These are phyloP conservation scores for Tromatobia lineatoria DNA, from an alignment of 2,888 invertebrate genomes.

Conservation along the genomic window DNA sequence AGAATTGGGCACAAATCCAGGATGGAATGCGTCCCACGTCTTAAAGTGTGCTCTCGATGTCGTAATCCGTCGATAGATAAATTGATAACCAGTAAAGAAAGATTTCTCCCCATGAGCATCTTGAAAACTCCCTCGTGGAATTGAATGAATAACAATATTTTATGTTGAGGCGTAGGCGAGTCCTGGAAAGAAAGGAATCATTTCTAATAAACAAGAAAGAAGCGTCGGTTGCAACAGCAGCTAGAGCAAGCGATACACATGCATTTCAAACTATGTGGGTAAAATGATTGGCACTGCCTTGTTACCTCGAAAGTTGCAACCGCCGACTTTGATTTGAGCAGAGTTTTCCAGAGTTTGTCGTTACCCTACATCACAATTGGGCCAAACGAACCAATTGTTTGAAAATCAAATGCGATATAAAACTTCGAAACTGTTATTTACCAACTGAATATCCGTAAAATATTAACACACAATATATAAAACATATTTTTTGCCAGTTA, in stretches of 20 bases:
- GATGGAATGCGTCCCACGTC: background rate
- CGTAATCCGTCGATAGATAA: conserved; percentile 17
- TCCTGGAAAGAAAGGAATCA: conserved; percentile 11
- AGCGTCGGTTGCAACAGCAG: background rate
- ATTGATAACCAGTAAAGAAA: conserved; percentile 5
- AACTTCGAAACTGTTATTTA: too few relatives aligned
- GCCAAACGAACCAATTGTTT: conserved; percentile 22
- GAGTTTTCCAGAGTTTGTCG: background rate
- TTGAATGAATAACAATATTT: conserved; percentile 14
- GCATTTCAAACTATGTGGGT: conserved; percentile 9
- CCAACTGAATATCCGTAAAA: too few relatives aligned
- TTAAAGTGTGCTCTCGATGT: background rate
- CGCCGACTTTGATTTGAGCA: conserved; percentile 4
- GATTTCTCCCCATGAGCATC: background rate
- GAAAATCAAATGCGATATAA: too few relatives aligned
- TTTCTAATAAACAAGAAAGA: conserved; percentile 9
- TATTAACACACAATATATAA: too few relatives aligned
- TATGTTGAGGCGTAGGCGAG: background rate
- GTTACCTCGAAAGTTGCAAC: conserved; percentile 48
- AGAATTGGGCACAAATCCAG: background rate
- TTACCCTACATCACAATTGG: background rate
- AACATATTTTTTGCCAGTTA: too few relatives aligned
- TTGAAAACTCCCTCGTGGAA: background rate
- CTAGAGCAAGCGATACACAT: background rate
- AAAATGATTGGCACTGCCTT: conserved; percentile 57